Percentiles rank a stretch among this genome's conserved stretches.
Conservation (phyloP, 2,888 invertebrate genomes). For the Dolichomitus sp. region DNA sequence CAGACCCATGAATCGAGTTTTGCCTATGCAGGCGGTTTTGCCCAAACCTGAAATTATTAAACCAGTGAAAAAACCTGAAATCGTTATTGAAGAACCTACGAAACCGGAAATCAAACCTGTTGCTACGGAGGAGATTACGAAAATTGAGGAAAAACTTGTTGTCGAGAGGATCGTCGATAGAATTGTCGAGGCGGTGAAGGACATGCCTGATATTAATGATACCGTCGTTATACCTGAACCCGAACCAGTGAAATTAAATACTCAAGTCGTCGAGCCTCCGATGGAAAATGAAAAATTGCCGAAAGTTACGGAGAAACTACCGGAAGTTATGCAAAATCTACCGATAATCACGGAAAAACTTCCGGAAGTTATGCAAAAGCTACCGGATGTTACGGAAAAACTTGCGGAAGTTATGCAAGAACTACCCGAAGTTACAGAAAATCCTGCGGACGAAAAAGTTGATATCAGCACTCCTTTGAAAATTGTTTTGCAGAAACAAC, state of each 20-base stretch:
- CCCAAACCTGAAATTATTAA: slow-evolving; percentile 87
- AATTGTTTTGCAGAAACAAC: slow-evolving; percentile 87
- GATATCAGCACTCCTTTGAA: slow-evolving; percentile 84
- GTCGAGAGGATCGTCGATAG: slow-evolving; percentile 24
- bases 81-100: slow-evolving; percentile 79
- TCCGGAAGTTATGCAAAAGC: too few species aligned
- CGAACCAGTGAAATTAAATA: slow-evolving; percentile 43
- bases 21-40: slow-evolving; percentile 92
- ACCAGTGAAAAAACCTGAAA: slow-evolving; percentile 75
- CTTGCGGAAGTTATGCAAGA: slow-evolving; percentile 66
- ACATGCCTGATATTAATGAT: slow-evolving; percentile 3
- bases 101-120: slow-evolving; percentile 76
- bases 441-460: slow-evolving; percentile 60
- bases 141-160: slow-evolving; percentile 25
- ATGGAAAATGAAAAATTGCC: slow-evolving; percentile 41
- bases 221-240: not conserved
- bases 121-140: slow-evolving; percentile 37
- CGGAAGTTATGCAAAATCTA: too few species aligned
- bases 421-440: slow-evolving; percentile 62
- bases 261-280: slow-evolving; percentile 13
- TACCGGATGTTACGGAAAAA: slow-evolving; percentile 1
- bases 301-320: slow-evolving; percentile 61
- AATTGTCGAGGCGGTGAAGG: slow-evolving; percentile 24
- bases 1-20: slow-evolving; percentile 92
- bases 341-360: too few species aligned